Percentiles rank a stretch among this genome's conserved stretches.
Evolutionary conservation across 2,888 invertebrate genomes (phyloP).

Genomic region (Piscicola geometra): DNA sequence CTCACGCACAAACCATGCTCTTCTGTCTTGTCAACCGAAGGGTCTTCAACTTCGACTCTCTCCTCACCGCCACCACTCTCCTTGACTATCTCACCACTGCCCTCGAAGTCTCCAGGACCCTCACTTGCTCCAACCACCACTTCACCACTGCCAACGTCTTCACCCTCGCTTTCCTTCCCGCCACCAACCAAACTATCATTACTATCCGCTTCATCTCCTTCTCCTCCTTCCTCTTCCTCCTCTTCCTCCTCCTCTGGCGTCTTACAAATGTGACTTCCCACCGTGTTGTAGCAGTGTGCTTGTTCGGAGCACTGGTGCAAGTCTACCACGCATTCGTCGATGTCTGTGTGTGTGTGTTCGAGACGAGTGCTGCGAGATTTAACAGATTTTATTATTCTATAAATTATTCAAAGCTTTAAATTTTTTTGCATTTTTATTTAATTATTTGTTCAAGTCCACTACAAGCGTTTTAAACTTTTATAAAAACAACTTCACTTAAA

Average conservation of each 20-base stretch:
- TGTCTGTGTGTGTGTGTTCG: background rate
- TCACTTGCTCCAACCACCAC: background rate
- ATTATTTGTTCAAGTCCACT: too few relatives aligned
- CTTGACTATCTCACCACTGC: background rate
- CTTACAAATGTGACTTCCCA: constrained; percentile 9
- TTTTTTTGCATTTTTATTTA: too few relatives aligned
- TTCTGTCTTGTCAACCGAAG: too few relatives aligned
- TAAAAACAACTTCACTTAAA: too few relatives aligned
- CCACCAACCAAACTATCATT: background rate
- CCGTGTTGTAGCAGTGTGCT: constrained; percentile 27
- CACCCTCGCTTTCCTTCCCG: background rate
- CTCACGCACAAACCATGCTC: too few relatives aligned
- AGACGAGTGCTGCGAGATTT: too few relatives aligned
- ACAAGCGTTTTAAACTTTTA: too few relatives aligned
- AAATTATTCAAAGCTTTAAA: too few relatives aligned
- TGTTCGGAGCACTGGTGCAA: constrained; percentile 11
- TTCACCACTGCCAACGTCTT: background rate
- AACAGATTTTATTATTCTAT: too few relatives aligned
- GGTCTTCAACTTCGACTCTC: too few relatives aligned
- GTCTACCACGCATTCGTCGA: constrained; percentile 25
- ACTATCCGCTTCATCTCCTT: background rate
- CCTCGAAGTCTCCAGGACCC: background rate
- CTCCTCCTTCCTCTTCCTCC: constrained; percentile 13
- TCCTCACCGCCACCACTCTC: background rate
- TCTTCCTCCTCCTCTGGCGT: background rate